These are phyloP conservation scores for Matsumyia berberina DNA, from an alignment of 2,888 invertebrate genomes.

Conservation along the genomic window DNA sequence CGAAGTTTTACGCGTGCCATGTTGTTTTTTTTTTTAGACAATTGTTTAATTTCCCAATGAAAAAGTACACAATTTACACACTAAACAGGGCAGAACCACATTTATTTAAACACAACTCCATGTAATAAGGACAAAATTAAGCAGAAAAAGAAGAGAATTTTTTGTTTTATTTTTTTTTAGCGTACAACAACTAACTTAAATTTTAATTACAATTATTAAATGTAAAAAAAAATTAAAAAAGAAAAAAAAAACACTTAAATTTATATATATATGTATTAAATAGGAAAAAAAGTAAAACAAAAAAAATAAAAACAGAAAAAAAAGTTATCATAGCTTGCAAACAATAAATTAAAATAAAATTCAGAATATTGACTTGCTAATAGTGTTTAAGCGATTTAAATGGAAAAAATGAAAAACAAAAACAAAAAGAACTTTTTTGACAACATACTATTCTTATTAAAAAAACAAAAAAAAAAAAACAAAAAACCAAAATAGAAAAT, in stretches of 20 bases:
- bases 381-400: slow-evolving; percentile 69
- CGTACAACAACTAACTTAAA: slow-evolving; percentile 72
- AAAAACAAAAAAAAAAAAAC: too few relatives aligned
- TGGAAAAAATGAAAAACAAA: slow-evolving; percentile 28
- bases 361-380: slow-evolving; percentile 74
- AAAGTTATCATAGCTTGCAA: slow-evolving; percentile 72
- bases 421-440: slow-evolving; percentile 61
- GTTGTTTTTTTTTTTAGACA: slow-evolving; percentile 55
- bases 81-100: neutral
- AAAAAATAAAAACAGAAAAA: slow-evolving; percentile 28
- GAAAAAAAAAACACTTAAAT: slow-evolving; percentile 64
- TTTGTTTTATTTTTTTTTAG: too few relatives aligned
- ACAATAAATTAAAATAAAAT: slow-evolving; percentile 62
- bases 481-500: slow-evolving; percentile 74
- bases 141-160: slow-evolving; percentile 27
- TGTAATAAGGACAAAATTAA: slow-evolving; percentile 66
- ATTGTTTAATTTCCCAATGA: slow-evolving; percentile 62
- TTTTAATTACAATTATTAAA: slow-evolving; percentile 67
- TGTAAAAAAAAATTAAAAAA: too few relatives aligned
- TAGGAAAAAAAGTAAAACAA: slow-evolving; percentile 64
- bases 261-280: slow-evolving; percentile 50
- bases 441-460: slow-evolving; percentile 72
- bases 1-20: slow-evolving; percentile 71
- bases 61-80: slow-evolving; percentile 64
- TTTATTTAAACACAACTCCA: slow-evolving; percentile 47